Evolutionary conservation across 64 coral and sea anemone species (phyloP), one percentile per base, ranked within the genome.

Genomic region (Montipora capricornis): DNA sequence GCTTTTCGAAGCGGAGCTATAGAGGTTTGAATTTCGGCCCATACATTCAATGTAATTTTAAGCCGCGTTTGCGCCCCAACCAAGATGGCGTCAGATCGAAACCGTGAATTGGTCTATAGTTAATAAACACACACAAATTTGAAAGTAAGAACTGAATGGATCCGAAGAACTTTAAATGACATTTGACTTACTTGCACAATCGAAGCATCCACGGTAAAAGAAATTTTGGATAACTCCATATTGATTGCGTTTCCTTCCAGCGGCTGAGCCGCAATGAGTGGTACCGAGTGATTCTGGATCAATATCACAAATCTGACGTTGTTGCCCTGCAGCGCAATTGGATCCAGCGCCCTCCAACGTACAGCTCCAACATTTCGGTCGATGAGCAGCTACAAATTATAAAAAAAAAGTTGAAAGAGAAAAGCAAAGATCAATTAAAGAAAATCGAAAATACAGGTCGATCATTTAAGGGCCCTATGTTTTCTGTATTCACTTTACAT

Each of bases 131-230:
- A 37, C 29, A 37, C 29, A 37, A 37, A 37, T 37, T 29, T 29
- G 26, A 29, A 29, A 29, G 26, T 29, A 29, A 29, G 26, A 29
- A 29, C 29, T 37, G 29, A 37, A 37, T 37, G 29, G 29, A 37
- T 37, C 29, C 1, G 29, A 37, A 37, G 29, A 37, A 1, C 29
- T 37, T 37, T 37, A 37, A 37, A 0, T 37, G 29, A 37, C 29
- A 0, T 79, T 3, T 52, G 6, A 22, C 20, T 80, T 5, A 80
- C 78, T 50, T 20, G 49, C 19, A 29, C 78, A 58, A 10, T 80
- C 20, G 20, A 80, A 24, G 49, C 78, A 80, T 20, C 78, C 78
- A 24, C 50, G 51, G 24, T 57, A 57, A 12, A 80, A 80, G 78
- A 10, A 49, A 80, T 80, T 50, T 13, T 57, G 8, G 9, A 80